Base-by-base conservation (phyloP, 2,888 invertebrate species). In the Petrolisthes cinctipes region DNA sequence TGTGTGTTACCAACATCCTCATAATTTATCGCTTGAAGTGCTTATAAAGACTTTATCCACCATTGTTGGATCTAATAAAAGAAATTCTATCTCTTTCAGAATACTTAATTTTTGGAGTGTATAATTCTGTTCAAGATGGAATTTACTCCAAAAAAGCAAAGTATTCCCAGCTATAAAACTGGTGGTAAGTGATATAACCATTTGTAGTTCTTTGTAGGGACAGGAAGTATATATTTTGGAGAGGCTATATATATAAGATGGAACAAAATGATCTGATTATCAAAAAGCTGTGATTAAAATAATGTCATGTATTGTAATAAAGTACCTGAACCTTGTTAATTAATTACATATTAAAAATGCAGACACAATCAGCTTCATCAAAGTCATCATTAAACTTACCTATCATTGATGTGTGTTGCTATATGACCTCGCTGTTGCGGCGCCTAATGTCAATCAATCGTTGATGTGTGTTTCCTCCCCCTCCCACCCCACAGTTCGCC, bases 121-220 rank as follows among this genome's bases (percentile, higher is more conserved):
- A 61, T 17, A 61, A 61, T 17, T 61, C 61, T 61, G 17, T 9
- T 61, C 17, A 61, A 9, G 11, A 85, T 85, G 85, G 85, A 85
- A 56, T 85, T 80, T 56, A 85, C 85, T 71, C 85, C 85, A 51
- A 85, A 80, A 71, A 85, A 85, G 51, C 80, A 53, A 68, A 54
- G 17, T n/a, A 37, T 75, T 83, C 54, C 85, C 57, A 76, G 61
- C 75, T 85, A 20, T 9, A 76, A 68, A 53, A 54, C 82, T 66
- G 53, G 68, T 71, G 54, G 78, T 79, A 37, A 76, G 73, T 73
- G 0, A 66, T 53, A 51, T 11, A 37, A 5, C 9, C 17, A 17
- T 37, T 61, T 5, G 57, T 14, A 56, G 37, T 51, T 3, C n/a
- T n/a, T n/a, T n/a, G n/a, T n/a, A n/a, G n/a, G 37, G 0, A 37